Evolutionary conservation across 2,113 vertebrate genomes (phyloP), one percentile per base, ranked within the genome.

Genomic region (Irena cyanogastra): DNA sequence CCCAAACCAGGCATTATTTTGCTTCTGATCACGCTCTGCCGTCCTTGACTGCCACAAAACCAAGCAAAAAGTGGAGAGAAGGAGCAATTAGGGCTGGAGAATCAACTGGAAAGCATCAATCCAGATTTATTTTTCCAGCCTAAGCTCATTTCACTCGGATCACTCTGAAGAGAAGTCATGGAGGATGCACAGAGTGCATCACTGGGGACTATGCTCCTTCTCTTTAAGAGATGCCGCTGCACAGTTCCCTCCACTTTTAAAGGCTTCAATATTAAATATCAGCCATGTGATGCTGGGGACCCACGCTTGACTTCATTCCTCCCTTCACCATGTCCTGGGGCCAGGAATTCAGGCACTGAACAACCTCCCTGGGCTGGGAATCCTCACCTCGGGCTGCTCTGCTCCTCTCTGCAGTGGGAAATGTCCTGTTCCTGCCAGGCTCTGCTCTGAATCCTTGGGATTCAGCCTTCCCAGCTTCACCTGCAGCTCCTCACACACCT

Each of bases 191-290:
- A 20, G 23, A 26, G 53, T 13, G 57, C 45, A 17, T 69, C 83
- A 31, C 30, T 2, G 42, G 39, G 49, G 28, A 79, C 33, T 86
- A n/a, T n/a, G 57, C 20, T 82, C 76, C 56, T 71, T 87, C 66
- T 76, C 89, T 79, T 87, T 82, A 19, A 72, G 65, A 64, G 50
- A 27, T 57, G 72, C 47, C 89, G 60, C 50, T 52, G 44, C 1
- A 0, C 76, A 49, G 17, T 22, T 60, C 69, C 61, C 87, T 79
- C 49, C 70, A 57, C 74, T 91, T 89, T 42, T 30, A 94, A 83
- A 91, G 70, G 87, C 42, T 89, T 57, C 76, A 87, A 95, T 76
- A 75, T 91, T 93, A 95, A 95, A 89, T 76, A 95, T 91, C 59
- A 89, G 74, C 49, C 65, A 87, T 68, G 56, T 30, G 37, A 6